A percentile compares a stretch with the other conserved stretches of the same genome.
Conservation (phyloP, 2,888 invertebrate species). For the Drosophila quinaria region DNA sequence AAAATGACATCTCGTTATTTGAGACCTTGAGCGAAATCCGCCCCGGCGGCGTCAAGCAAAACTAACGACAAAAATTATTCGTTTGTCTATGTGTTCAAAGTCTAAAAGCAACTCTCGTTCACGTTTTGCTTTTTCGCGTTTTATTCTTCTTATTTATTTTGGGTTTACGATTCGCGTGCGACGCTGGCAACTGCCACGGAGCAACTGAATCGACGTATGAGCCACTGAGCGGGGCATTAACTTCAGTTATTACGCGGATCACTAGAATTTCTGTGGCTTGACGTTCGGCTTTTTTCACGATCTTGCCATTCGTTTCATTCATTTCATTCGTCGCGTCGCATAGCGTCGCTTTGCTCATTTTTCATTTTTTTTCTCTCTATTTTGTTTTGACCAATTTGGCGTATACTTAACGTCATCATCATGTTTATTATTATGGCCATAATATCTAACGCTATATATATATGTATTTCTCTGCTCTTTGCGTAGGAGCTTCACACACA, state of each 20-base stretch:
- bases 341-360: background rate
- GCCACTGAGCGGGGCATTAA: constrained; percentile 35
- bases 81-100: constrained; percentile 3
- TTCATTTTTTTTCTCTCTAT: constrained; percentile 32
- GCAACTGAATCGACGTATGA: constrained; percentile 62
- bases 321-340: constrained; percentile 7
- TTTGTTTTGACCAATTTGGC: constrained; percentile 80
- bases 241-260: constrained; percentile 76
- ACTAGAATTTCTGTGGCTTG: constrained; percentile 70
- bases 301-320: constrained; percentile 13
- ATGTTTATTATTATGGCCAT: constrained; percentile 54
- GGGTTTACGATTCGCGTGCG: constrained; percentile 47
- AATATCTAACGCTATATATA: constrained; percentile 4
- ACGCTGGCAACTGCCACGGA: constrained; percentile 64
- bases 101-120: background rate
- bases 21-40: constrained; percentile 35
- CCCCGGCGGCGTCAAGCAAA: constrained; percentile 13
- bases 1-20: constrained; percentile 81
- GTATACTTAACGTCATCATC: constrained; percentile 72
- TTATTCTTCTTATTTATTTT: background rate
- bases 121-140: background rate
- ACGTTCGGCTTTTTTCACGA: constrained; percentile 26
- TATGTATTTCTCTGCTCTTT: constrained; percentile 7
- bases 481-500: constrained; percentile 19
- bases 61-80: constrained; percentile 1